Evolutionary conservation across 1,140 invertebrate species (phyloP).

Genomic region (Popillia japonica): DNA sequence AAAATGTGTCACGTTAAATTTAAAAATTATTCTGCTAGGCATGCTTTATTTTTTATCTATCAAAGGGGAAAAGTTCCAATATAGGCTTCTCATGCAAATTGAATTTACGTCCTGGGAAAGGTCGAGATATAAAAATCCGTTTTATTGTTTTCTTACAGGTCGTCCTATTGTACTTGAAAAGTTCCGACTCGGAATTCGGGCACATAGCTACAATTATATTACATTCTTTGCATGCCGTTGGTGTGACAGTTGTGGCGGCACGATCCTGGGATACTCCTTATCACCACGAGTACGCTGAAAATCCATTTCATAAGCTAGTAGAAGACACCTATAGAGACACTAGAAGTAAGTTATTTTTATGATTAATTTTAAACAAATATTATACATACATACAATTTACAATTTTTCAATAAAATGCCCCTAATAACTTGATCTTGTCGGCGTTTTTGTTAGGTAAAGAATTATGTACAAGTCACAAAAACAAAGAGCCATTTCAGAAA

Average conservation of each 20-base stretch:
- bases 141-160: constrained; percentile 63
- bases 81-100: not conserved
- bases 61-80: not conserved
- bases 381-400: not conserved
- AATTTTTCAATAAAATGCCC: too few relatives aligned
- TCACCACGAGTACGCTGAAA: constrained; percentile 77
- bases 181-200: constrained; percentile 71
- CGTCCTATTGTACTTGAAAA: constrained; percentile 77
- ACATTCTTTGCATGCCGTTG: constrained; percentile 69
- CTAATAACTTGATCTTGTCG: too few relatives aligned
- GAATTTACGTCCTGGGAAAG: not conserved
- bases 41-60: not conserved
- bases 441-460: too few relatives aligned
- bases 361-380: not conserved
- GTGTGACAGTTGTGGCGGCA: constrained; percentile 72
- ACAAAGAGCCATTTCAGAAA: too few relatives aligned
- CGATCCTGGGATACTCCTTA: constrained; percentile 80
- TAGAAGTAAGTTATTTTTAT: constrained; percentile 73
- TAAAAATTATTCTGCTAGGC: not conserved
- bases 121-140: not conserved
- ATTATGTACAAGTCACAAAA: too few relatives aligned
- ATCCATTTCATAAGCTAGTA: constrained; percentile 84
- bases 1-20: not conserved
- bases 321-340: constrained; percentile 78
- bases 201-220: constrained; percentile 78